phyloP scores from a whole-genome alignment of 2,888 invertebrate species.

The Germaria angustata region DNA sequence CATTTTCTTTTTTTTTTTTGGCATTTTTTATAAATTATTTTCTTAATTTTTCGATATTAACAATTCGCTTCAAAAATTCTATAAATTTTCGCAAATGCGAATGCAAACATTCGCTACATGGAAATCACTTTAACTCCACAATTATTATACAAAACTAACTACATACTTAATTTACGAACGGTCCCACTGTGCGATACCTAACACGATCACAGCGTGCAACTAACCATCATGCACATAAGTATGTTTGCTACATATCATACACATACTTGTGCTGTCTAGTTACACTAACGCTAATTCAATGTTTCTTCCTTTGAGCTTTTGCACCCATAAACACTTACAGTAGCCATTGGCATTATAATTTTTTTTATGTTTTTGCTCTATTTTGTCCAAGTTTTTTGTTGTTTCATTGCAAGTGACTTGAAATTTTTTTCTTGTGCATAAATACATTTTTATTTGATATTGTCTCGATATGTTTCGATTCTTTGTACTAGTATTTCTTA shows the following conservation, averaged over 20 bases:
- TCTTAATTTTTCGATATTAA: no score
- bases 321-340: constrained; percentile 37
- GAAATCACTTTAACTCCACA: no score
- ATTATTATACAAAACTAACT: no score
- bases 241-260: constrained; percentile 6
- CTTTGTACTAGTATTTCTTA: constrained; percentile 19
- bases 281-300: constrained; percentile 4
- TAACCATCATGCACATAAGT: constrained; percentile 24
- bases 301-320: constrained; percentile 42
- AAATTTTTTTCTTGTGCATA: constrained; percentile 42
- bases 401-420: constrained; percentile 8
- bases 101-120: no score
- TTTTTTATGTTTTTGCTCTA: constrained; percentile 26
- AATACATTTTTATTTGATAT: constrained; percentile 64
- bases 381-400: not conserved
- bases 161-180: not conserved
- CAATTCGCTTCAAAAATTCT: no score
- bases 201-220: constrained; percentile 38
- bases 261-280: constrained; percentile 30
- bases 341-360: constrained; percentile 37
- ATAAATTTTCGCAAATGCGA: no score
- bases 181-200: not conserved
- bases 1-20: no score
- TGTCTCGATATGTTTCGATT: constrained; percentile 35
- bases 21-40: no score